Evolutionary conservation across 2,888 invertebrate genomes (phyloP), one percentile per base, ranked within the genome.

Genomic region (Harpalus rufipes): DNA sequence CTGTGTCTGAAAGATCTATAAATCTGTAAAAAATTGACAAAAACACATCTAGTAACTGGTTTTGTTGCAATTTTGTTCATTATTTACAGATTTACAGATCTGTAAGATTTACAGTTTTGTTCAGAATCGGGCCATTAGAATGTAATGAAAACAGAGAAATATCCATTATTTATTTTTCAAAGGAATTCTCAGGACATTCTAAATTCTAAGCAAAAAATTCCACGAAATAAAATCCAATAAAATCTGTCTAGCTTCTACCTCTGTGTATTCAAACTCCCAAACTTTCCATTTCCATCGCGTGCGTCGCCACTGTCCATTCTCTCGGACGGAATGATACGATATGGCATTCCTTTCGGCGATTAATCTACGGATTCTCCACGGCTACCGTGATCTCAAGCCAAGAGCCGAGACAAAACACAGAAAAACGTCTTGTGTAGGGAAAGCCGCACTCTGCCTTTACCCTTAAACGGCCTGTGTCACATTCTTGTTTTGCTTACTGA

Each of bases 391-490:
- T 51, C 32, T 32, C 32, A 32, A 32, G 32, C 10, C 44, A 12
- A 51, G 10, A 4, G 41, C 10, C 16, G 44, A 44, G 44, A 74
- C 41, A 74, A 44, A 74, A 74, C 16, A 7, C 10, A 74, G 44
- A 74, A 18, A 74, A 74, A 74, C 12, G 0, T 44, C 72, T 63
- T 63, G 8, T 68, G 72, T 16, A 18, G 72, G 72, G 72, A 74
- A 74, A 74, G 72, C 16, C 18, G 72, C 68, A 32, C 25, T 25
- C 68, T 39, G n/a, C n/a, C 68, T 16, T 74, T 44, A 51, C 72
- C 72, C 72, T 74, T 74, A 74, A 74, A 74, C 72, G 72, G 72
- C 41, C 16, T 74, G 72, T 74, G 72, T 74, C 41, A 44, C 72
- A 74, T 74, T 74, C 72, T 74, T 74, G 72, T 74, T 74, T 74